phyloP scores from a whole-genome alignment of 2,888 invertebrate genomes.

The Endotricha flammealis region DNA sequence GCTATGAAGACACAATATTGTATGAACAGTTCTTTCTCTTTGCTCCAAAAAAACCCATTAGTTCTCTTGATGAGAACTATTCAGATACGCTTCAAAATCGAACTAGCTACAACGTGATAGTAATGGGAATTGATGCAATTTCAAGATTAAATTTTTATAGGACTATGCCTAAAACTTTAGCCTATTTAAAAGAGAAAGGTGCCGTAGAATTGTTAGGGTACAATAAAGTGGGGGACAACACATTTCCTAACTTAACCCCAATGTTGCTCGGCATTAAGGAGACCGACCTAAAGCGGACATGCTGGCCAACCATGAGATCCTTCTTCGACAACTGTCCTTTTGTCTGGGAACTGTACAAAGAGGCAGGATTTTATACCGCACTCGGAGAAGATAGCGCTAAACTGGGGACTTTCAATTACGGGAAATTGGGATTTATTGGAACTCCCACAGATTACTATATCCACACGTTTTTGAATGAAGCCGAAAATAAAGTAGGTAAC shows the following conservation, averaged over 20 bases:
- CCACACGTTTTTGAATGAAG: slow-evolving; percentile 84
- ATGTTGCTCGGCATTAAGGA: slow-evolving; percentile 85
- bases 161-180: slow-evolving; percentile 86
- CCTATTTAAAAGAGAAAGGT: slow-evolving; percentile 78
- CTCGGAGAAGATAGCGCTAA: slow-evolving; percentile 90
- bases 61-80: slow-evolving; percentile 27
- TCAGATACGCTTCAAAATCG: slow-evolving; percentile 31
- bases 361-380: slow-evolving; percentile 85
- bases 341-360: slow-evolving; percentile 89
- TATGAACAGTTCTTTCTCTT: slow-evolving; percentile 85
- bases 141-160: slow-evolving; percentile 91
- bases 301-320: slow-evolving; percentile 77
- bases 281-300: slow-evolving; percentile 80
- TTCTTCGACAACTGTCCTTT: slow-evolving; percentile 89
- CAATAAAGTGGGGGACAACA: slow-evolving; percentile 96
- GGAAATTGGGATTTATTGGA: slow-evolving; percentile 85
- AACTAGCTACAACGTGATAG: slow-evolving; percentile 81
- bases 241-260: slow-evolving; percentile 93
- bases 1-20: slow-evolving; percentile 54
- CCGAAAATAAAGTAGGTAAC: slow-evolving; percentile 83
- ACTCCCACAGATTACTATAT: slow-evolving; percentile 92
- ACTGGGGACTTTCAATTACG: slow-evolving; percentile 89
- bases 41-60: slow-evolving; percentile 63
- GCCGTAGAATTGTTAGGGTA: slow-evolving; percentile 91
- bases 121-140: slow-evolving; percentile 91